These are phyloP conservation scores for Agonopterix heracliana DNA, from an alignment of 2,888 invertebrate genomes.

Conservation along the genomic window DNA sequence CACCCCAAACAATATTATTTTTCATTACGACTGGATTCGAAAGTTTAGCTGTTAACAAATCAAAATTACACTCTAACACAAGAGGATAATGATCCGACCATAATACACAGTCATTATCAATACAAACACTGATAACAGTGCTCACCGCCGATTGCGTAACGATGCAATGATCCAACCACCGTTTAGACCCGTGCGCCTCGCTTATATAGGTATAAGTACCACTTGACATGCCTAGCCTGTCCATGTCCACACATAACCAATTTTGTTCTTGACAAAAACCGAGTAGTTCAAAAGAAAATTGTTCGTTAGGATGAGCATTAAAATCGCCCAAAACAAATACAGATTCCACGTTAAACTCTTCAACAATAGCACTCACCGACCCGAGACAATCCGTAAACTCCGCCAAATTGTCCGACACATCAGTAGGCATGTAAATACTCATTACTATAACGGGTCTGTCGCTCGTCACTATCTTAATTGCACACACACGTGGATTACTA, in stretches of 20 bases:
- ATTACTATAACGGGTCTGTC: background rate
- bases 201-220: constrained; percentile 18
- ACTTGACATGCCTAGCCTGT: constrained; percentile 3
- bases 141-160: background rate
- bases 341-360: background rate
- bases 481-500: background rate
- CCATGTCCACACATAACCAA: constrained; percentile 17
- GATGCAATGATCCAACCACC: constrained; percentile 1
- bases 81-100: constrained; percentile 5
- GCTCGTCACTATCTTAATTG: background rate
- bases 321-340: no score
- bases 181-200: constrained; percentile 9
- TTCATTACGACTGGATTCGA: no score
- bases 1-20: no score
- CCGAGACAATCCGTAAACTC: constrained; percentile 3
- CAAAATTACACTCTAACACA: background rate
- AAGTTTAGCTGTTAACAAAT: no score
- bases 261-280: constrained; percentile 17
- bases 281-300: constrained; percentile 15
- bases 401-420: background rate
- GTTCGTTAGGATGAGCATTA: no score
- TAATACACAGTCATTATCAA: background rate
- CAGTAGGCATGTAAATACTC: background rate
- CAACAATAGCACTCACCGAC: background rate
- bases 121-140: background rate